Percentiles rank a stretch among this genome's conserved stretches.
phyloP scores from a whole-genome alignment of 2,888 invertebrate species.

The Deroplatys truncata region DNA sequence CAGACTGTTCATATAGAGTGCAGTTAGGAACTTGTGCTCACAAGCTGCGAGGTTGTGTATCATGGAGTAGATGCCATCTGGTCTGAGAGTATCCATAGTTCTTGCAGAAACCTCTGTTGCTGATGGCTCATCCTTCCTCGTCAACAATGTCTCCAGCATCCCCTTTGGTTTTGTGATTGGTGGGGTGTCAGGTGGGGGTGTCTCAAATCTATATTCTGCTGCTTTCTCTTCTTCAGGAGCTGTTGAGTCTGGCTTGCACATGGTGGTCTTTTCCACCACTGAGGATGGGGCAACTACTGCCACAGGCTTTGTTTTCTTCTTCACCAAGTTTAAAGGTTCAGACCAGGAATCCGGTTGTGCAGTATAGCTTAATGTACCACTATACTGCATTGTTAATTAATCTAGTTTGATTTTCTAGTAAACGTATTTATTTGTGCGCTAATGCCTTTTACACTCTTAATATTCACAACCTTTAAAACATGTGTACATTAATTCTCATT shows the following conservation, averaged over 20 bases:
- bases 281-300: conserved; percentile 52
- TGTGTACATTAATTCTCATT: background rate
- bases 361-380: background rate
- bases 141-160: conserved; percentile 21
- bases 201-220: background rate
- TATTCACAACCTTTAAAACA: background rate
- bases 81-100: conserved; percentile 17
- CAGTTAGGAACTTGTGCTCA: conserved; percentile 47
- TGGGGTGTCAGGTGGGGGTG: conserved; percentile 20
- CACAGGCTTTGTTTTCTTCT: conserved; percentile 50
- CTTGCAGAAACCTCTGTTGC: background rate
- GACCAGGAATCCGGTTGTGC: conserved; percentile 23
- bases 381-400: background rate
- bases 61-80: conserved; percentile 43
- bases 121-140: background rate
- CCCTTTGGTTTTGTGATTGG: conserved; percentile 32
- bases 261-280: conserved; percentile 30
- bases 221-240: background rate
- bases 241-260: background rate
- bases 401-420: background rate
- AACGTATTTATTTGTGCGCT: background rate
- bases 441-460: background rate
- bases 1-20: conserved; percentile 48
- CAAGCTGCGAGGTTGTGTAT: conserved; percentile 43
- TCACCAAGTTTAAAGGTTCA: conserved; percentile 52